These are phyloP conservation scores for Lamellibrachia columna DNA, from an alignment of 2,888 invertebrate genomes.

Conservation along the genomic window DNA sequence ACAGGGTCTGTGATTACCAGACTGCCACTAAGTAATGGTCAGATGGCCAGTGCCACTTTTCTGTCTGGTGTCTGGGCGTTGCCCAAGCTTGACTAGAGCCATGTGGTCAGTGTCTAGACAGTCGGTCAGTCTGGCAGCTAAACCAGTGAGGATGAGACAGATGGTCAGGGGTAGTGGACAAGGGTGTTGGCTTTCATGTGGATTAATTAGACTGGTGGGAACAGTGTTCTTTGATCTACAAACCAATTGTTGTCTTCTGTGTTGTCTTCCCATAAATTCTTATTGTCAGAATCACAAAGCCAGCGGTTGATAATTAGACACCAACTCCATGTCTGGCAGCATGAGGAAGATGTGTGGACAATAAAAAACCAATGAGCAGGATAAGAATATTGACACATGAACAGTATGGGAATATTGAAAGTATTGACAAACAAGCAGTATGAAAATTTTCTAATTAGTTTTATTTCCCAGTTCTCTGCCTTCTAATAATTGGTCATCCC, in stretches of 20 bases:
- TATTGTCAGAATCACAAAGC: neutral
- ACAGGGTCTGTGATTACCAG: neutral
- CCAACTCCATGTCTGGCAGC: neutral
- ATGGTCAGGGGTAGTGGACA: neutral
- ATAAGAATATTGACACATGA: neutral
- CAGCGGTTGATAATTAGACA: neutral
- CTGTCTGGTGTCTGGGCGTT: neutral
- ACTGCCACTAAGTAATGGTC: slow-evolving; percentile 3
- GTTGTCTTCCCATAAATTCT: slow-evolving; percentile 16
- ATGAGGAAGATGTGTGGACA: too few species aligned
- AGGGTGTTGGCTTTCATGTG: neutral
- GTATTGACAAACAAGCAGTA: neutral
- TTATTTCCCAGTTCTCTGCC: neutral
- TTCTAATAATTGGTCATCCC: neutral
- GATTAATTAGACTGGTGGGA: neutral
- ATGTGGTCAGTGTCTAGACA: neutral
- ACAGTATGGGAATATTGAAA: neutral
- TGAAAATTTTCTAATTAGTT: neutral
- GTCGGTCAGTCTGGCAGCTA: neutral
- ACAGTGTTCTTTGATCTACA: neutral
- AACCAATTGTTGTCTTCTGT: neutral
- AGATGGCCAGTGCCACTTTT: neutral
- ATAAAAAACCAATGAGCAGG: too few species aligned
- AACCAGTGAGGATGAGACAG: neutral
- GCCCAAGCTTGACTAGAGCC: neutral